Evolutionary conservation across 2,888 invertebrate species (phyloP).

Genomic region (Ennomos erosarius): DNA sequence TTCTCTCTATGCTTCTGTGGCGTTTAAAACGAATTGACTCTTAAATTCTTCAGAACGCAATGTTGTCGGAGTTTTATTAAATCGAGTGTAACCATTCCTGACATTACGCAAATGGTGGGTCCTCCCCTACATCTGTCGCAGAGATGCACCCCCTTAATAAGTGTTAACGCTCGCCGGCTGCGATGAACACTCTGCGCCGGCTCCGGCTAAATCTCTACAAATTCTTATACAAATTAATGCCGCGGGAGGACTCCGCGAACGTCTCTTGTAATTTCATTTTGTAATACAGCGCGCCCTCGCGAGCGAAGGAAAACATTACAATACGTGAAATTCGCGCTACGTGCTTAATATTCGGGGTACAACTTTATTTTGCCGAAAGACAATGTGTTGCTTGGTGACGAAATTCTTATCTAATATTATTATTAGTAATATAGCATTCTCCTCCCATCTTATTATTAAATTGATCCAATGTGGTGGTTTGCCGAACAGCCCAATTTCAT

Average conservation of each 20-base stretch:
- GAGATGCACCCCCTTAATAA: slow-evolving; percentile 85
- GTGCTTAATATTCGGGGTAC: slow-evolving; percentile 39
- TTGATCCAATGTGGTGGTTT: neutral
- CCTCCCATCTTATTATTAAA: neutral
- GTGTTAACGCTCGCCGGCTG: slow-evolving; percentile 84
- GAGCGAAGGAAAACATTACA: slow-evolving; percentile 53
- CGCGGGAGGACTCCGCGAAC: slow-evolving; percentile 69
- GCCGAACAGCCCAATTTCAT: no score
- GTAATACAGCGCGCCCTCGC: slow-evolving; percentile 63
- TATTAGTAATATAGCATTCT: slow-evolving; percentile 6
- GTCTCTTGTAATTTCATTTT: slow-evolving; percentile 80
- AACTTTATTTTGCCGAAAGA: slow-evolving; percentile 41
- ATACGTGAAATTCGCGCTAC: slow-evolving; percentile 53
- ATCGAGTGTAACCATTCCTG: slow-evolving; percentile 85
- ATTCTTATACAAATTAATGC: slow-evolving; percentile 85
- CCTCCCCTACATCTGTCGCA: slow-evolving; percentile 85
- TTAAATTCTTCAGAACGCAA: slow-evolving; percentile 84
- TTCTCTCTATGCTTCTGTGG: slow-evolving; percentile 79
- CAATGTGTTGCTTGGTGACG: slow-evolving; percentile 25
- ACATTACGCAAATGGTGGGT: slow-evolving; percentile 84
- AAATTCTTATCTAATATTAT: slow-evolving; percentile 17
- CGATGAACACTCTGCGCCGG: slow-evolving; percentile 78
- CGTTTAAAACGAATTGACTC: slow-evolving; percentile 84
- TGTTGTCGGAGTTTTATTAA: slow-evolving; percentile 85
- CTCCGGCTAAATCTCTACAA: slow-evolving; percentile 84